Percentiles rank a stretch among this genome's conserved stretches.
Conservation (phyloP, 2,113 vertebrate genomes). For the Alaudala cheleensis region DNA sequence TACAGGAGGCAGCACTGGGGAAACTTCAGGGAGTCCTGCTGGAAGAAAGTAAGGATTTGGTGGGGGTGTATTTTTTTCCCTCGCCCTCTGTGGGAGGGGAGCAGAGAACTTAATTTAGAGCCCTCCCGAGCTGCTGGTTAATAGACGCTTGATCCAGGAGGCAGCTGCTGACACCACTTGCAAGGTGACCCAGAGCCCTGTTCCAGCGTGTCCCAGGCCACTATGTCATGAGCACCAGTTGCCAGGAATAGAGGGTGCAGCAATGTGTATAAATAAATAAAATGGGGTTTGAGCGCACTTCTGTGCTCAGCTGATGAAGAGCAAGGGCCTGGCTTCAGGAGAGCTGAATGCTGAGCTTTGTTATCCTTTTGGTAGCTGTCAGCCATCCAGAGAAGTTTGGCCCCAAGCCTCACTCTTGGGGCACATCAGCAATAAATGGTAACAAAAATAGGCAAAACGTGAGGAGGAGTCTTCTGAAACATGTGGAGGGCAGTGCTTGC, state of each 20-base stretch:
- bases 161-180: conserved; percentile 53
- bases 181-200: conserved; percentile 38
- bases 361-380: background rate
- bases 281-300: conserved; percentile 10
- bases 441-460: background rate
- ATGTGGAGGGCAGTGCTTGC: background rate
- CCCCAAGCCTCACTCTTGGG: background rate
- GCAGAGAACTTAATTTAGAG: conserved; percentile 56
- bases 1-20: background rate
- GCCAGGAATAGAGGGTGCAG: conserved; percentile 33
- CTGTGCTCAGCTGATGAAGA: background rate
- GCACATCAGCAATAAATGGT: background rate
- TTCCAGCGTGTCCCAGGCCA: conserved; percentile 31
- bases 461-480: background rate
- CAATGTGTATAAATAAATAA: conserved; percentile 55
- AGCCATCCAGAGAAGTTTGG: background rate
- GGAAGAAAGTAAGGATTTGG: background rate
- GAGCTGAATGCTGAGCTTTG: background rate
- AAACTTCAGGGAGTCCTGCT: background rate
- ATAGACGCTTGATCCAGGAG: conserved; percentile 36
- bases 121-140: conserved; percentile 2
- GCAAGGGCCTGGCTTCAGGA: background rate
- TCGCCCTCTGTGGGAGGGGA: background rate
- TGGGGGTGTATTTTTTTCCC: background rate
- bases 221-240: conserved; percentile 54